Base-by-base conservation (phyloP, 1,140 invertebrate species). In the Pentalonia nigronervosa region DNA sequence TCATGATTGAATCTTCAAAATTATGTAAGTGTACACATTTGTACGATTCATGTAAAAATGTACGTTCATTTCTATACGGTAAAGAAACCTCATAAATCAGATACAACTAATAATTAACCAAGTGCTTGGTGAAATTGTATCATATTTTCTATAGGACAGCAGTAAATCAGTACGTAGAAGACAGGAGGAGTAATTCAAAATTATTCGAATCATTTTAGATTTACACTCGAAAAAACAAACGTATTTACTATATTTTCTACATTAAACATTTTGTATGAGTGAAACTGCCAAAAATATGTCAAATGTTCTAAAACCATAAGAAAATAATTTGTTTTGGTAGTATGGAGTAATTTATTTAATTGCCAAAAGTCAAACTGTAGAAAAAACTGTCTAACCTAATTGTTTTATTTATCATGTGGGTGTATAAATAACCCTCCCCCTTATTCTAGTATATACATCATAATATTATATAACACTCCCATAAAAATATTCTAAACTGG, bases 11-110 rank as follows among this genome's bases (percentile, higher is more conserved):
- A 67, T 30, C 30, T 30, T 67, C 11, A 2, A 67, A n/a, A n/a
- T n/a, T n/a, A 17, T 67, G 4, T n/a, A n/a, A 67, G 6, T 53
- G 20, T 20, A 17, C 30, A 7, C n/a, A 67, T 67, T 17, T 67
- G 0, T 67, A n/a, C n/a, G 11, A n/a, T 0, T 17, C n/a, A 1
- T 9, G 14, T 67, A 14, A 4, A 4, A 67, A 14, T 67, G n/a
- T n/a, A 67, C 30, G 11, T 9, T 60, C 30, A 41, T 41, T 41
- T 60, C 14, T 67, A 2, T 7, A 30, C 30, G 0, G 11, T n/a
- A 67, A n/a, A n/a, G 4, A 67, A 50, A 23, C 14, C 30, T 14
- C n/a, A 1, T 67, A 14, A 67, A n/a, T n/a, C n/a, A 17, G 14
- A 67, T 67, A 3, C 7, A n/a, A 67, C n/a, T 17, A 17, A n/a